Conservation (phyloP, 2,797 vertebrate species). For the Phoxinus dragarum region DNA sequence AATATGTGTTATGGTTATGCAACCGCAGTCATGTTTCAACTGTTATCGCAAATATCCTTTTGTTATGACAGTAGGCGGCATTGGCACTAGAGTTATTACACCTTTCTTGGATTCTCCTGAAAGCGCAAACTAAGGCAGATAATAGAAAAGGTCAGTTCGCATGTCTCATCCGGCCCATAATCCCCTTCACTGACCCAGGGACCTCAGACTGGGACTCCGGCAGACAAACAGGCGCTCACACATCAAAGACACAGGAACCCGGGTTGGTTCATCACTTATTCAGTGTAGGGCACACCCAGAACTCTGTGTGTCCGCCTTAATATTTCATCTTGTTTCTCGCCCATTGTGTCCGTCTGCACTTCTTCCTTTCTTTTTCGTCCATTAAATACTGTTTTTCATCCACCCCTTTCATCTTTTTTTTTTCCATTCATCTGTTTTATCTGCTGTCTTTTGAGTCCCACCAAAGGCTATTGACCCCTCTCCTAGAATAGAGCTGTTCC, state of each 20-base stretch:
- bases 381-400: not conserved
- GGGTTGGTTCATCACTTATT: slow-evolving; percentile 70
- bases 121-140: slow-evolving; percentile 34
- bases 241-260: slow-evolving; percentile 69
- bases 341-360: slow-evolving; percentile 56
- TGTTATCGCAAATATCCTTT: slow-evolving; percentile 51
- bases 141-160: slow-evolving; percentile 47
- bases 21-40: not conserved
- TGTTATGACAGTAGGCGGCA: slow-evolving; percentile 54
- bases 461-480: slow-evolving; percentile 39
- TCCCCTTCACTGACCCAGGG: slow-evolving; percentile 24
- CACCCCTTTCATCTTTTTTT: slow-evolving; percentile 14
- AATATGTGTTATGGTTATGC: slow-evolving; percentile 49
- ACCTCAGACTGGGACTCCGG: slow-evolving; percentile 28
- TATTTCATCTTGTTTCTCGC: slow-evolving; percentile 6
- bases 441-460: not conserved
- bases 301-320: slow-evolving; percentile 11
- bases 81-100: slow-evolving; percentile 43
- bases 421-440: slow-evolving; percentile 33
- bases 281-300: slow-evolving; percentile 46
- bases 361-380: slow-evolving; percentile 8
- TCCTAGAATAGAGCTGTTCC: slow-evolving; percentile 29
- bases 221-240: slow-evolving; percentile 63
- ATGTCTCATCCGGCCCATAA: slow-evolving; percentile 26
- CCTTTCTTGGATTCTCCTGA: slow-evolving; percentile 33